phyloP scores from a whole-genome alignment of 2,797 vertebrate genomes.

The Pelobates cultripes region DNA sequence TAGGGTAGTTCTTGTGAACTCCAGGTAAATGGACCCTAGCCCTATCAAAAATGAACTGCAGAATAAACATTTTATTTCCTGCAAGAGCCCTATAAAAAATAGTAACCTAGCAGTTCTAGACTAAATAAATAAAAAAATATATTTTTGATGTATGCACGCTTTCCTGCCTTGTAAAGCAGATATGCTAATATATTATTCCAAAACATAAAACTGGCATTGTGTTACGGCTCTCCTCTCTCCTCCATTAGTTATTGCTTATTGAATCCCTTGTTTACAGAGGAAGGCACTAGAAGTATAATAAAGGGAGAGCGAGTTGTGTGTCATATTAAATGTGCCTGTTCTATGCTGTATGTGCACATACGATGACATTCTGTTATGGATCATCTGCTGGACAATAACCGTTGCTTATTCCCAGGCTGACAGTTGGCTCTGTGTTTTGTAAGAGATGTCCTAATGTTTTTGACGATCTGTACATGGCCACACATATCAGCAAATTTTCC shows the following conservation, averaged over 20 bases:
- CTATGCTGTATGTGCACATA: conserved; percentile 58
- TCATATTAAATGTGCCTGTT: conserved; percentile 67
- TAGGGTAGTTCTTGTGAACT: no score
- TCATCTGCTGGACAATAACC: conserved; percentile 65
- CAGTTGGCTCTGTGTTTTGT: conserved; percentile 66
- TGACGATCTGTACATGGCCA: conserved; percentile 71
- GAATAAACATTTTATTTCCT: no score
- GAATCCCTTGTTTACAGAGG: conserved; percentile 60
- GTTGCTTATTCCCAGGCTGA: conserved; percentile 63
- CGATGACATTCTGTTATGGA: conserved; percentile 63
- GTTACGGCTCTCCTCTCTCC: neutral
- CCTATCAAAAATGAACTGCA: no score
- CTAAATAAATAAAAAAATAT: conserved; percentile 13
- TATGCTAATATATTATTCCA: conserved; percentile 30
- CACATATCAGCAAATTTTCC: conserved; percentile 72
- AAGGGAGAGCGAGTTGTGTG: conserved; percentile 65
- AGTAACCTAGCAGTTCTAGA: neutral
- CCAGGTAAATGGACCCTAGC: no score
- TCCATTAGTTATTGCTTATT: conserved; percentile 51
- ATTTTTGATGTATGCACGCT: neutral
- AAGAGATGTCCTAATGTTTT: conserved; percentile 67
- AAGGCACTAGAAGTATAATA: conserved; percentile 62
- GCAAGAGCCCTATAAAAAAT: no score
- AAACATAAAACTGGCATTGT: conserved; percentile 15
- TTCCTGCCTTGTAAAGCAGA: conserved; percentile 6